Evolutionary conservation across 1,140 invertebrate genomes (phyloP).

Genomic region (Drosophila ananassae): DNA sequence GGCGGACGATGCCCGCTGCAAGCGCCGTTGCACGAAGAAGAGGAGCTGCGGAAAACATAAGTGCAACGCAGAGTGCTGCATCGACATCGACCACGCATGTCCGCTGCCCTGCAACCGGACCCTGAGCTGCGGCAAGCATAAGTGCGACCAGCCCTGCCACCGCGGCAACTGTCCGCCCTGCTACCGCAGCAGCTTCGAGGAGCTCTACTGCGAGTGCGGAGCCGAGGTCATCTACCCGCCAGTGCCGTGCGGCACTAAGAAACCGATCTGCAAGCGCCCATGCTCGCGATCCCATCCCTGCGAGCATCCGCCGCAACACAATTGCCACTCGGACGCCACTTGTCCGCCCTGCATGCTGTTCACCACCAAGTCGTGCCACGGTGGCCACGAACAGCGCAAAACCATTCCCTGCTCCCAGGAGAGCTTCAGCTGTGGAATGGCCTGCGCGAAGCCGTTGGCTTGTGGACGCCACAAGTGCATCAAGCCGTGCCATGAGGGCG

Average conservation of each 20-base stretch:
- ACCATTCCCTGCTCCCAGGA: conserved; percentile 95
- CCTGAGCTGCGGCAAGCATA: conserved; percentile 93
- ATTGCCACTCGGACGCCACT: conserved; percentile 85
- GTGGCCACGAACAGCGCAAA: conserved; percentile 94
- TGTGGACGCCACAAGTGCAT: conserved; percentile 93
- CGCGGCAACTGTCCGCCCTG: conserved; percentile 94
- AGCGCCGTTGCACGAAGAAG: conserved; percentile 94
- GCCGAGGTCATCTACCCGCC: conserved; percentile 93
- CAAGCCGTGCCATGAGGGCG: conserved; percentile 89
- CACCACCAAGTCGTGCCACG: conserved; percentile 94
- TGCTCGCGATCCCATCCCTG: conserved; percentile 92
- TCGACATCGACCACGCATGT: conserved; percentile 94
- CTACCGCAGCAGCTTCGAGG: conserved; percentile 94
- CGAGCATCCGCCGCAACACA: conserved; percentile 91
- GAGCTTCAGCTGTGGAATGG: conserved; percentile 95
- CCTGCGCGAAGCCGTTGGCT: conserved; percentile 90
- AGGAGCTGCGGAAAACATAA: conserved; percentile 93
- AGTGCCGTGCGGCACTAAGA: conserved; percentile 94
- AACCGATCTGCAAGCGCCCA: conserved; percentile 90
- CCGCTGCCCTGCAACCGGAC: conserved; percentile 91
- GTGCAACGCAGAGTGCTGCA: conserved; percentile 94
- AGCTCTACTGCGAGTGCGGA: conserved; percentile 96
- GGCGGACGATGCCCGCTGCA: conserved; percentile 91
- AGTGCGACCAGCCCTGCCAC: conserved; percentile 95
- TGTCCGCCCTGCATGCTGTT: conserved; percentile 98